A percentile compares a stretch with the other conserved stretches of the same genome.
phyloP scores from a whole-genome alignment of 2,797 vertebrate genomes.

The Triplophysa bombifrons region DNA sequence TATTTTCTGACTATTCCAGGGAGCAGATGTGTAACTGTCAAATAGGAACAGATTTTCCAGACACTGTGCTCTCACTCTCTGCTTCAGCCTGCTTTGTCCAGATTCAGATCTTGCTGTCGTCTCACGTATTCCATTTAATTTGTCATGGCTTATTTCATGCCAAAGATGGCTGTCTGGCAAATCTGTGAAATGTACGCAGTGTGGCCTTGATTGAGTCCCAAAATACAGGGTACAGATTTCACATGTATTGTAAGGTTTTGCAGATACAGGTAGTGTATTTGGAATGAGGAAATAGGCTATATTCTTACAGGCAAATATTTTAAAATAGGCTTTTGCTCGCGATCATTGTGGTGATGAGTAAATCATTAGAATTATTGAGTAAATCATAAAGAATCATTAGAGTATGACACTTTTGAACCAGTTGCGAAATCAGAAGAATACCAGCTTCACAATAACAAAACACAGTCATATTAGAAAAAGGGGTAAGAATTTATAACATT shows the following conservation, averaged over 20 bases:
- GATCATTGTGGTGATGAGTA: background rate
- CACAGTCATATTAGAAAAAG: too few relatives aligned
- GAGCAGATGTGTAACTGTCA: constrained; percentile 48
- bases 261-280: too few relatives aligned
- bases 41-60: constrained; percentile 41
- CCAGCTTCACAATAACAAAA: too few relatives aligned
- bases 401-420: too few relatives aligned
- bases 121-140: constrained; percentile 13
- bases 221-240: background rate
- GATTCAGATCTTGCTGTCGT: constrained; percentile 15
- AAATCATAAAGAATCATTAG: too few relatives aligned
- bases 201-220: background rate
- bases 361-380: too few relatives aligned
- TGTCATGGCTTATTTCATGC: background rate
- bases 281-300: too few relatives aligned
- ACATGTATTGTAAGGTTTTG: background rate
- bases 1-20: constrained; percentile 18
- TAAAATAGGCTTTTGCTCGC: background rate
- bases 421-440: too few relatives aligned
- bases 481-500: too few relatives aligned
- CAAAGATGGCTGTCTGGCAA: constrained; percentile 17
- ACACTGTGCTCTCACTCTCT: constrained; percentile 49
- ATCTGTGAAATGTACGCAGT: constrained; percentile 13
- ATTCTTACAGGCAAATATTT: background rate
- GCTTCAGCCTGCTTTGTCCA: constrained; percentile 34